Conservation (phyloP, 2,888 invertebrate species). For the Sminthurides aquaticus region DNA sequence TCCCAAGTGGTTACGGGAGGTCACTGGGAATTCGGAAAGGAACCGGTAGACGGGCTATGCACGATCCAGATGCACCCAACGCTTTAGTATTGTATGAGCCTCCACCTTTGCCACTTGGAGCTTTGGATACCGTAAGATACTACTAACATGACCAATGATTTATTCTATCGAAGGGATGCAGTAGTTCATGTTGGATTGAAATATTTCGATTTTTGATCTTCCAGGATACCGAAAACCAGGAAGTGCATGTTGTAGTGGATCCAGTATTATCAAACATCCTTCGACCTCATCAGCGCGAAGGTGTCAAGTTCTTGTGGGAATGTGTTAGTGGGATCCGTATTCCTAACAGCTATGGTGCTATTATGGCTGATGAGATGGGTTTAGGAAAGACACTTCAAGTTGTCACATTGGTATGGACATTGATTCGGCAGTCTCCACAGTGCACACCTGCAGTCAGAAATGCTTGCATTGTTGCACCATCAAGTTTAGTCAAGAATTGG, state of each 20-base stretch:
- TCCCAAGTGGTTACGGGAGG: slow-evolving; percentile 62
- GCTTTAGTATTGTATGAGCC: slow-evolving; percentile 83
- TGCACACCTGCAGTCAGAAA: slow-evolving; percentile 74
- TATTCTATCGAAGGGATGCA: not conserved
- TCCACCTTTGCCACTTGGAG: slow-evolving; percentile 74
- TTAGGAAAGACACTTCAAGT: slow-evolving; percentile 84
- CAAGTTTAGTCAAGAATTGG: slow-evolving; percentile 98
- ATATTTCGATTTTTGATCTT: not conserved
- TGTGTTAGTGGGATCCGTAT: slow-evolving; percentile 91
- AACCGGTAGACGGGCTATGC: slow-evolving; percentile 62
- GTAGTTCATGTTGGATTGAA: not conserved
- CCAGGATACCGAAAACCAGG: slow-evolving; percentile 52
- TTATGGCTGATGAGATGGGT: slow-evolving; percentile 99
- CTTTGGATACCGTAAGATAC: slow-evolving; percentile 58
- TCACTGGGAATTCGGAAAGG: slow-evolving; percentile 68
- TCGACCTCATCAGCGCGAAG: slow-evolving; percentile 96
- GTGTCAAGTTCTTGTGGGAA: slow-evolving; percentile 98
- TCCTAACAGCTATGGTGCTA: slow-evolving; percentile 81
- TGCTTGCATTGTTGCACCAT: slow-evolving; percentile 91
- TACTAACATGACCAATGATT: slow-evolving; percentile 1
- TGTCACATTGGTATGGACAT: slow-evolving; percentile 89
- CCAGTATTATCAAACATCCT: slow-evolving; percentile 81
- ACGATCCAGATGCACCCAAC: slow-evolving; percentile 86
- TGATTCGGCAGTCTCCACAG: slow-evolving; percentile 85
- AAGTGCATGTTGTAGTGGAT: slow-evolving; percentile 96